Base-by-base conservation (phyloP, 2,797 vertebrate genomes). In the Meda fulgida region DNA sequence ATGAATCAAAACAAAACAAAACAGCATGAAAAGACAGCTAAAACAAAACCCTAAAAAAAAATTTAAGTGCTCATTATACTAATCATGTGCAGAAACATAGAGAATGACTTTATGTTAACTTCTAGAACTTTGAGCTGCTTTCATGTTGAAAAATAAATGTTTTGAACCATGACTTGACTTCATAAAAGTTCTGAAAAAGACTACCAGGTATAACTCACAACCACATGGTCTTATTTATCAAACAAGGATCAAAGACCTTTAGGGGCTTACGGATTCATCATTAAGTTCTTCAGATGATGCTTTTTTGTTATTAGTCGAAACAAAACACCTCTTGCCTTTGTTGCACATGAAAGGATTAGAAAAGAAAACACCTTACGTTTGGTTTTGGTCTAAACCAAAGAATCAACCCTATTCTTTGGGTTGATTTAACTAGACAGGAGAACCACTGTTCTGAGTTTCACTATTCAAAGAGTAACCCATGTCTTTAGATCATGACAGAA, bases 211-310 rank as follows among this genome's bases (percentile, higher is more conserved):
- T 34, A 60, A 19, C 83, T 91, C 91, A 90, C 91, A 89, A 93
- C 51, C 46, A 85, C 69, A 58, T 75, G 77, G 31, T 81, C 43
- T 83, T 85, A 82, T 87, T 87, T 80, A 77, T 55, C 66, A 86
- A 72, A 84, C 89, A 78, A 46, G 26, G 90, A 93, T 94, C 92
- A 94, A 94, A 95, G 93, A 87, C 88, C 87, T 86, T 34, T 75
- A 14, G 86, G 19, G 86, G 36, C 48, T 51, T 21, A 36, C 36
- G 55, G 87, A 71, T 16, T 92, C 87, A 79, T 79, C 38, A 89
- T 84, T 38, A 87, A 38, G 67, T 81, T 87, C 51, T 60, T 72
- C 89, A 89, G 87, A 86, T 70, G 84, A 83, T 51, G 87, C 83
- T 86, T 90, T 46, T 48, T 84, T 90, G 88, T 87, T 90, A 72